Conservation (phyloP, 1,140 invertebrate genomes). For the Magallana gigas region DNA sequence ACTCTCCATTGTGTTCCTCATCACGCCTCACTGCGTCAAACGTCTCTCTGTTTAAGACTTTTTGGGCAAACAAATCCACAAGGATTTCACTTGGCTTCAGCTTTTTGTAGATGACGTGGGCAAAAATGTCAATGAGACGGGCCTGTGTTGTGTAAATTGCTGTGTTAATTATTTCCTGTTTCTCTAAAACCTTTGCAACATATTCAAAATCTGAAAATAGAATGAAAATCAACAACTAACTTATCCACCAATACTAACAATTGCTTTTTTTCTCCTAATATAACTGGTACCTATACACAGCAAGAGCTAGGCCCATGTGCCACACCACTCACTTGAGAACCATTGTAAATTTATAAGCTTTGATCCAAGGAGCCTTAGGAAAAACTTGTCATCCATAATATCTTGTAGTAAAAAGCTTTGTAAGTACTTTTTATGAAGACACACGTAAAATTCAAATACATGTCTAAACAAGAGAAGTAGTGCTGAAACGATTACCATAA, state of each 20-base stretch:
- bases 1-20: background rate
- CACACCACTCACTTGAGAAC: background rate
- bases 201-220: background rate
- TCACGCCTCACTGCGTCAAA: background rate
- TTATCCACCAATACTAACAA: background rate
- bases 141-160: background rate
- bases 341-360: background rate
- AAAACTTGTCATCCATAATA: too few species aligned
- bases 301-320: background rate
- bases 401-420: too few species aligned
- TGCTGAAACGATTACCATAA: too few species aligned
- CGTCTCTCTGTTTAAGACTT: background rate
- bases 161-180: background rate
- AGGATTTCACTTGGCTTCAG: slow-evolving; percentile 21
- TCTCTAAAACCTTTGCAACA: slow-evolving; percentile 11
- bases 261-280: background rate
- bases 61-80: background rate
- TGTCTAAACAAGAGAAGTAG: too few species aligned
- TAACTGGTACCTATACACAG: background rate
- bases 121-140: slow-evolving; percentile 26
- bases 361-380: background rate
- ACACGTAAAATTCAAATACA: too few species aligned
- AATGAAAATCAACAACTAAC: background rate
- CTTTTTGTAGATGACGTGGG: background rate
- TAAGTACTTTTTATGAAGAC: too few species aligned